Evolutionary conservation across 2,113 vertebrate species (phyloP).

Genomic region (Pica pica): DNA sequence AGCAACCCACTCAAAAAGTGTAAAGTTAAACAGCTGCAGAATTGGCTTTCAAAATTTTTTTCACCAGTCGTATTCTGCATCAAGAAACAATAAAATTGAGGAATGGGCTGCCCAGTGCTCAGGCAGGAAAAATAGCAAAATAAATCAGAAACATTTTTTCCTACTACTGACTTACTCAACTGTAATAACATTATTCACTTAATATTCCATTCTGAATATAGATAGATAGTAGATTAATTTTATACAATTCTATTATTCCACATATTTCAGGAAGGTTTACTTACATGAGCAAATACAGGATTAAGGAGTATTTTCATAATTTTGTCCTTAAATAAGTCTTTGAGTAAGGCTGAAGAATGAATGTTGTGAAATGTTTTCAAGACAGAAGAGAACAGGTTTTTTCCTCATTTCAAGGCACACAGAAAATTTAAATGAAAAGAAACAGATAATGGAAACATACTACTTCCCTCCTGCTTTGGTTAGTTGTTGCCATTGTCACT

Average conservation of each 20-base stretch:
- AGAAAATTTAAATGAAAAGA: background rate
- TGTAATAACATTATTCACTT: background rate
- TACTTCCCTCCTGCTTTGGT: background rate
- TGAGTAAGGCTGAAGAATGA: background rate
- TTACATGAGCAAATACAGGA: background rate
- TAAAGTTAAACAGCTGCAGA: background rate
- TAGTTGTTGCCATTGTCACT: background rate
- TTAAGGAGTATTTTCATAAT: background rate
- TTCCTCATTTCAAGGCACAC: background rate
- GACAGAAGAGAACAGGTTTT: background rate
- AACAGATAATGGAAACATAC: background rate
- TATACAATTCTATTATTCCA: background rate
- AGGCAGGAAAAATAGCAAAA: slow-evolving; percentile 1
- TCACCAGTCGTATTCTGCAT: background rate
- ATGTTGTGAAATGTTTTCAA: background rate
- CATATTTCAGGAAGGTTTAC: background rate
- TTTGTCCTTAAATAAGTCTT: background rate
- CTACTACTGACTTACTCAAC: background rate
- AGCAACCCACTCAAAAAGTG: background rate
- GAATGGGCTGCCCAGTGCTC: background rate
- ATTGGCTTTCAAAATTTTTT: background rate
- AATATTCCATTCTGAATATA: background rate
- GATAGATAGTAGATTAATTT: background rate
- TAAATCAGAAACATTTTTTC: background rate
- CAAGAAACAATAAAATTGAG: background rate